Evolutionary conservation across 1,140 invertebrate species (phyloP).

Genomic region (Tenebrio molitor): DNA sequence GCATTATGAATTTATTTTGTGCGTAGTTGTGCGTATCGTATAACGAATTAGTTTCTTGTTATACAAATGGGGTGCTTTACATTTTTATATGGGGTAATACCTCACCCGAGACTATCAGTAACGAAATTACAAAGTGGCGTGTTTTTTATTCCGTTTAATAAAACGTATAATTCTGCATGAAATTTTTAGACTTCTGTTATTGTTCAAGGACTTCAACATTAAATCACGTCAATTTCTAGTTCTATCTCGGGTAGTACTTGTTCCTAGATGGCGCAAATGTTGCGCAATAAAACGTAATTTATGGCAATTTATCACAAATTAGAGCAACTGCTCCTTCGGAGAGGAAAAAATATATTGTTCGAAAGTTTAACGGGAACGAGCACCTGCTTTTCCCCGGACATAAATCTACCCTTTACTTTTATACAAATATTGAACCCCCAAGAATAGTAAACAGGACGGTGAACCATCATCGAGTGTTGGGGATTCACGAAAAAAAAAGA

Average conservation of each 20-base stretch:
- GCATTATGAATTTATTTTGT: constrained; percentile 2
- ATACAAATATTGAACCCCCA: too few species aligned
- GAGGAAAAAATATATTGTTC: constrained; percentile 1
- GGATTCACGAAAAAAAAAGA: background rate
- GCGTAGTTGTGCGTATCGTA: constrained; percentile 9
- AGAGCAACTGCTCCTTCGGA: background rate
- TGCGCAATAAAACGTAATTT: constrained; percentile 4
- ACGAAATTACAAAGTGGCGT: constrained; percentile 22
- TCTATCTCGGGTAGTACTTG: background rate
- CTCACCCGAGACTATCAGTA: background rate
- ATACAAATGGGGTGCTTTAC: constrained; percentile 13
- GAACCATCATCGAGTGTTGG: background rate
- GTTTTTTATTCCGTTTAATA: constrained; percentile 5
- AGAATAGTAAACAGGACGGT: constrained; percentile 12
- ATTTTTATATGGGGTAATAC: constrained; percentile 6
- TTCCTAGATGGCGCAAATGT: background rate
- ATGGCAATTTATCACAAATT: background rate
- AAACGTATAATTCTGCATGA: background rate
- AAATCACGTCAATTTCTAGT: too few species aligned
- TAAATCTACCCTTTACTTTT: background rate
- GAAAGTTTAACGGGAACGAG: background rate
- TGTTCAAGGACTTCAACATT: too few species aligned
- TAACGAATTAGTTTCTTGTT: constrained; percentile 14
- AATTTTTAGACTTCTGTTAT: background rate
- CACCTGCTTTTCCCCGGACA: constrained; percentile 1